Conservation (phyloP, 2,113 vertebrate species). For the Anarrhichthys ocellatus region DNA sequence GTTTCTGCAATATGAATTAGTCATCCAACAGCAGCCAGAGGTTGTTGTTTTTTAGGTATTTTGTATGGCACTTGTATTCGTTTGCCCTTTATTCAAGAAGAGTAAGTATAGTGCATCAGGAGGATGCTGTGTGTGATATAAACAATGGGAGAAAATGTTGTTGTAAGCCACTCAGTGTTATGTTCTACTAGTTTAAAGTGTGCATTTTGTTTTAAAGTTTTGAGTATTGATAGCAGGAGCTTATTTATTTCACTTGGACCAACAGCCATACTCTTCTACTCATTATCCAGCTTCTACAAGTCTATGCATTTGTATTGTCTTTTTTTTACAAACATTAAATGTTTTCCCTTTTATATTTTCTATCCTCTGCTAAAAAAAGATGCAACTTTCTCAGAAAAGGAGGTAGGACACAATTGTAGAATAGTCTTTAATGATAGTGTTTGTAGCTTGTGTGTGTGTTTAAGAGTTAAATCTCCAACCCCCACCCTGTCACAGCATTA, state of each 20-base stretch:
- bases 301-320: neutral
- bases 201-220: neutral
- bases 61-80: neutral
- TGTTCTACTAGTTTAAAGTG: neutral
- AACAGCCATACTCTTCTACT: neutral
- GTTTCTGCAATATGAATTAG: neutral
- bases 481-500: conserved; percentile 56
- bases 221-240: neutral
- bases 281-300: neutral
- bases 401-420: conserved; percentile 65
- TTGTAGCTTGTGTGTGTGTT: conserved; percentile 42
- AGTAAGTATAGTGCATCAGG: neutral
- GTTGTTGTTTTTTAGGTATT: neutral
- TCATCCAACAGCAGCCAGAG: neutral
- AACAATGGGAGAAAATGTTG: neutral
- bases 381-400: conserved; percentile 65
- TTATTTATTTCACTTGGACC: neutral
- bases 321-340: neutral
- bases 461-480: conserved; percentile 62
- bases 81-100: neutral
- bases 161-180: neutral
- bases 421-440: conserved; percentile 32
- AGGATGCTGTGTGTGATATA: neutral
- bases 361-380: conserved; percentile 40
- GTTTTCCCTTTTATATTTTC: neutral